A percentile compares a stretch with the other conserved stretches of the same genome.
These are phyloP conservation scores for Cerceris ruficornis DNA, from an alignment of 2,888 invertebrate genomes.

Conservation along the genomic window DNA sequence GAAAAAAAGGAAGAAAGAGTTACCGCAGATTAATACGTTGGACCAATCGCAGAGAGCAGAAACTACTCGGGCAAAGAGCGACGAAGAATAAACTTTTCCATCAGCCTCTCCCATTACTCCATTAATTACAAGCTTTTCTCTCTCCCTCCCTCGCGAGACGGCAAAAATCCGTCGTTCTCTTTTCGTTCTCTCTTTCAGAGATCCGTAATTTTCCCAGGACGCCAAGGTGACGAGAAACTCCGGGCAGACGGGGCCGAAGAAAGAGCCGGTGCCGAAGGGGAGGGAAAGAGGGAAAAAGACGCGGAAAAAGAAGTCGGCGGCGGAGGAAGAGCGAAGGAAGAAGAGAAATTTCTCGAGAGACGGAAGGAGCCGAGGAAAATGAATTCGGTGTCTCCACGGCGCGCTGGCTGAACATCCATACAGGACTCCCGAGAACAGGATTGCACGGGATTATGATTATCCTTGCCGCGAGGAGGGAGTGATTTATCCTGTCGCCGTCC, in stretches of 20 bases:
- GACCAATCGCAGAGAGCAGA: too few species aligned
- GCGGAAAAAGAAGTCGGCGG: conserved; percentile 9
- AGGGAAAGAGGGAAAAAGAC: conserved; percentile 4
- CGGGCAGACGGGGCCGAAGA: not conserved
- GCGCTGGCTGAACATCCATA: conserved; percentile 42
- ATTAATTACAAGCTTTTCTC: conserved; percentile 37
- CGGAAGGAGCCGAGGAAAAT: conserved; percentile 54
- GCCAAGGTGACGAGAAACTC: conserved; percentile 24
- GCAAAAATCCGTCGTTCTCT: conserved; percentile 24
- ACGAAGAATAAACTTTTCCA: conserved; percentile 4
- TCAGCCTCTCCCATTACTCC: conserved; percentile 20
- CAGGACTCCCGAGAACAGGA: conserved; percentile 73
- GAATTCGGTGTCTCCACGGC: conserved; percentile 54
- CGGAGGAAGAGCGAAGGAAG: conserved; percentile 8
- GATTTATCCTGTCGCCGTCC: conserved; percentile 78
- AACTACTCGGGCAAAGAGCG: not conserved
- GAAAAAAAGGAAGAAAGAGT: too few species aligned
- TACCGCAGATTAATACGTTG: too few species aligned
- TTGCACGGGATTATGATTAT: conserved; percentile 73
- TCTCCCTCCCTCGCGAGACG: conserved; percentile 3
- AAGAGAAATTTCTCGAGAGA: conserved; percentile 55
- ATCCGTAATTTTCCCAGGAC: conserved; percentile 36
- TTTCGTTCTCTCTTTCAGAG: conserved; percentile 22
- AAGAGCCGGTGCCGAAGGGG: conserved; percentile 1
- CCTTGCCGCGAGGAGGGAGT: conserved; percentile 71